Evolutionary conservation across 1,140 invertebrate genomes (phyloP).

Genomic region (Drosophila fuyamai): DNA sequence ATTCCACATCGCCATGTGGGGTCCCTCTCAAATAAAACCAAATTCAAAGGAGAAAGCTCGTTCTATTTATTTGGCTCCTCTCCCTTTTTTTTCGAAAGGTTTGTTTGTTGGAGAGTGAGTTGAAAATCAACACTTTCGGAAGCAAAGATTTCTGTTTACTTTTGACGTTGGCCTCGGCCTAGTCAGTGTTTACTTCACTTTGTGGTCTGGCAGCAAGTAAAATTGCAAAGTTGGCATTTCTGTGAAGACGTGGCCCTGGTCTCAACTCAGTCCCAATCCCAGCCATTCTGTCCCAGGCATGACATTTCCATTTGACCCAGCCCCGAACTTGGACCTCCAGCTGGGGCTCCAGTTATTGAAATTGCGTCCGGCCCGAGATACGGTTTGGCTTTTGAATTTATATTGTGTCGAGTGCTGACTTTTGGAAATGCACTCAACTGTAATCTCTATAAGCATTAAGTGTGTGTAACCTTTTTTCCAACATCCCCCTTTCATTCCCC

Average conservation of each 20-base stretch:
- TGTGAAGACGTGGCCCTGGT: not conserved
- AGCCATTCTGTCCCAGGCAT: slow-evolving; percentile 29
- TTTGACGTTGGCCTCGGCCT: slow-evolving; percentile 43
- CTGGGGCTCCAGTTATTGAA: slow-evolving; percentile 68
- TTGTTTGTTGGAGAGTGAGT: slow-evolving; percentile 29
- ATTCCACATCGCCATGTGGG: slow-evolving; percentile 57
- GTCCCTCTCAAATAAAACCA: slow-evolving; percentile 23
- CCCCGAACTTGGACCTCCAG: slow-evolving; percentile 60
- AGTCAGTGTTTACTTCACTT: slow-evolving; percentile 64
- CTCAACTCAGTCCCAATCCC: slow-evolving; percentile 5
- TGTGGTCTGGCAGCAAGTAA: slow-evolving; percentile 59
- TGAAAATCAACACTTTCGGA: slow-evolving; percentile 63
- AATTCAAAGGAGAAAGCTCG: slow-evolving; percentile 44
- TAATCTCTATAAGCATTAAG: slow-evolving; percentile 70
- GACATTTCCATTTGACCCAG: slow-evolving; percentile 71
- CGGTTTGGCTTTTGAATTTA: slow-evolving; percentile 70
- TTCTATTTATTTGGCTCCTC: slow-evolving; percentile 26
- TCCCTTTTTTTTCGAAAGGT: slow-evolving; percentile 12
- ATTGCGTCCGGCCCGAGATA: slow-evolving; percentile 45
- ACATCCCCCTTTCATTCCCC: slow-evolving; percentile 1
- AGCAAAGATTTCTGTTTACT: slow-evolving; percentile 45
- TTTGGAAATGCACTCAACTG: slow-evolving; percentile 75
- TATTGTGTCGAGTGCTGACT: slow-evolving; percentile 75
- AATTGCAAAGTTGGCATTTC: slow-evolving; percentile 73
- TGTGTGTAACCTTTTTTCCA: slow-evolving; percentile 53